Conservation (phyloP, 1,140 invertebrate genomes). For the Neotoxoptera formosana region DNA sequence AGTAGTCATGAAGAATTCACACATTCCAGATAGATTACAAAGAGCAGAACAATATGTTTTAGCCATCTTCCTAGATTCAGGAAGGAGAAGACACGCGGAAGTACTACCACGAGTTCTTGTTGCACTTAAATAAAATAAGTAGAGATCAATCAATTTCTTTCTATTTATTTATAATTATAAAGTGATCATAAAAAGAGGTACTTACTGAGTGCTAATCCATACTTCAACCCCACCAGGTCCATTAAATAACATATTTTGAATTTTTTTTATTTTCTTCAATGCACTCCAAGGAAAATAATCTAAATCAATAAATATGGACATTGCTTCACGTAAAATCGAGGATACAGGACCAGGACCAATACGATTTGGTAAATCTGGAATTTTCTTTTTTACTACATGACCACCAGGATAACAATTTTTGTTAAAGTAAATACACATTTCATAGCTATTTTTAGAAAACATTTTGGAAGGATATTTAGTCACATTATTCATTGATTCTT, state of each 20-base stretch:
- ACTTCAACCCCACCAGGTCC: conserved; percentile 2
- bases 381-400: not conserved
- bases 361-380: not conserved
- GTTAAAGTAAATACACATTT: conserved; percentile 45
- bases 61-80: conserved; percentile 20
- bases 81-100: not conserved
- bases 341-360: conserved; percentile 43
- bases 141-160: not conserved
- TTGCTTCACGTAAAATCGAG: not conserved
- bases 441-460: not conserved
- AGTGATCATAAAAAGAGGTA: not conserved
- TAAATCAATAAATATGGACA: not conserved
- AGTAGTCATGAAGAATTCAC: conserved; percentile 50
- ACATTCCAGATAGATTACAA: conserved; percentile 49
- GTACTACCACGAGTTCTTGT: not conserved
- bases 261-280: conserved; percentile 35
- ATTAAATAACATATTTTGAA: conserved; percentile 15
- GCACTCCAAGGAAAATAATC: not conserved
- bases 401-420: conserved; percentile 43
- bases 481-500: not conserved
- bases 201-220: not conserved
- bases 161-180: not conserved
- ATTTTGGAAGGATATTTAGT: not conserved
- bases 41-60: conserved; percentile 43
- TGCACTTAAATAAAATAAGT: not conserved